Percentiles rank a stretch among this genome's conserved stretches.
Evolutionary conservation across 2,888 invertebrate genomes (phyloP).

Genomic region (Dasypolia templi): DNA sequence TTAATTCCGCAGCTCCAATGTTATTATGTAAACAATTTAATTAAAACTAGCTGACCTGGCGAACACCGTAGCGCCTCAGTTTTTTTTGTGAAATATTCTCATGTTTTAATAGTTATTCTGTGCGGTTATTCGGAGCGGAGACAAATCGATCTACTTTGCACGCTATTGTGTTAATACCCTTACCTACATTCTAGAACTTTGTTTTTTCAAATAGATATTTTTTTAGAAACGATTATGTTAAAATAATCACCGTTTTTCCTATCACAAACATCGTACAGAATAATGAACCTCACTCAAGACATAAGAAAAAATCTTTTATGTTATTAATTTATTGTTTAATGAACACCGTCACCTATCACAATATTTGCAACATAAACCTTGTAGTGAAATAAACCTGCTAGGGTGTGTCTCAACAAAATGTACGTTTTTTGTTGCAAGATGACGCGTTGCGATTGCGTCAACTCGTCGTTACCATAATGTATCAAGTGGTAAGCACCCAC

Average conservation of each 20-base stretch:
- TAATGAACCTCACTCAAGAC: neutral
- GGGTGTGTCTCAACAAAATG: slow-evolving; percentile 37
- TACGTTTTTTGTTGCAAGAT: slow-evolving; percentile 49
- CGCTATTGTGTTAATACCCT: neutral
- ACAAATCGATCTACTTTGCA: neutral
- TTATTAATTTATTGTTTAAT: neutral
- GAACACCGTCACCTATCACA: neutral
- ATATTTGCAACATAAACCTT: slow-evolving; percentile 22
- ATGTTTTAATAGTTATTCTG: no score
- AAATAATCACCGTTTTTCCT: neutral
- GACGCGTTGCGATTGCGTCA: slow-evolving; percentile 56
- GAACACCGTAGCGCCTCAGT: no score
- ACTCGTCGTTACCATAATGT: slow-evolving; percentile 52
- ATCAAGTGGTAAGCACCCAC: slow-evolving; percentile 63
- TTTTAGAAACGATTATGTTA: no score
- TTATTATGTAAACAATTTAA: neutral
- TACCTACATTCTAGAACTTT: neutral
- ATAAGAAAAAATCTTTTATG: neutral
- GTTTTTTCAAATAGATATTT: no score
- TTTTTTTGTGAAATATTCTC: no score
- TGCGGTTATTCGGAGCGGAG: no score
- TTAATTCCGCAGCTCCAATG: neutral
- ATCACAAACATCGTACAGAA: no score
- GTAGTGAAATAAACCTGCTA: slow-evolving; percentile 18
- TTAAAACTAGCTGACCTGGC: no score